Percentiles rank a stretch among this genome's conserved stretches.
Evolutionary conservation across 1,140 invertebrate species (phyloP).

Genomic region (Camponotus vicinus): DNA sequence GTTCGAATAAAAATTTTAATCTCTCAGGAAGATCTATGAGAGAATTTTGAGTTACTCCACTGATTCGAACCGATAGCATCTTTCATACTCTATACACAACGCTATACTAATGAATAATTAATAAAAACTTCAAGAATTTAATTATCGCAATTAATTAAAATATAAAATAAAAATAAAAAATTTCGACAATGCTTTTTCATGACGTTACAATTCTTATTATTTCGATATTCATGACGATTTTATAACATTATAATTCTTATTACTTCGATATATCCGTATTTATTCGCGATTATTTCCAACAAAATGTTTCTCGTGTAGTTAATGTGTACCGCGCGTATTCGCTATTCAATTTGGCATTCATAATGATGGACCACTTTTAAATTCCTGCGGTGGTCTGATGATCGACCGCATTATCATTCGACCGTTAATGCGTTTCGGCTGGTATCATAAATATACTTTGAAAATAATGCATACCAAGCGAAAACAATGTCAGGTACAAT

Average conservation of each 20-base stretch:
- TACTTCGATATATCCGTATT: background rate
- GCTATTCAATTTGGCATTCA: conserved; percentile 19
- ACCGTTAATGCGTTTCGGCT: conserved; percentile 31
- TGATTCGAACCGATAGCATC: background rate
- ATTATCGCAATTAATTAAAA: background rate
- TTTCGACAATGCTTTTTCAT: background rate
- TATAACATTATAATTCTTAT: background rate
- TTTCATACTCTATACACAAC: background rate
- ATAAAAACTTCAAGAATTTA: conserved; percentile 1
- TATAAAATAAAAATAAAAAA: background rate
- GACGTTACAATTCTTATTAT: background rate
- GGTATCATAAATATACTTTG: conserved; percentile 39
- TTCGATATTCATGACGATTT: too few species aligned
- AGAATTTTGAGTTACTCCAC: background rate
- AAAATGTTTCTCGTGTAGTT: conserved; percentile 22
- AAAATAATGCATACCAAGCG: conserved; percentile 47
- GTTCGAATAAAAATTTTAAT: conserved; percentile 45
- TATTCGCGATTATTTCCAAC: background rate
- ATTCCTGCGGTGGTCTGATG: conserved; percentile 49
- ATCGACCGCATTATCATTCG: conserved; percentile 41
- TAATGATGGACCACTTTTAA: conserved; percentile 18
- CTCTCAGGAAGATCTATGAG: background rate
- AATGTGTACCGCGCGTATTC: background rate
- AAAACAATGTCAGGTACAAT: conserved; percentile 39
- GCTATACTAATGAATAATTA: background rate